Base-by-base conservation (phyloP, 2,888 invertebrate species). In the Drosophila seclusa region DNA sequence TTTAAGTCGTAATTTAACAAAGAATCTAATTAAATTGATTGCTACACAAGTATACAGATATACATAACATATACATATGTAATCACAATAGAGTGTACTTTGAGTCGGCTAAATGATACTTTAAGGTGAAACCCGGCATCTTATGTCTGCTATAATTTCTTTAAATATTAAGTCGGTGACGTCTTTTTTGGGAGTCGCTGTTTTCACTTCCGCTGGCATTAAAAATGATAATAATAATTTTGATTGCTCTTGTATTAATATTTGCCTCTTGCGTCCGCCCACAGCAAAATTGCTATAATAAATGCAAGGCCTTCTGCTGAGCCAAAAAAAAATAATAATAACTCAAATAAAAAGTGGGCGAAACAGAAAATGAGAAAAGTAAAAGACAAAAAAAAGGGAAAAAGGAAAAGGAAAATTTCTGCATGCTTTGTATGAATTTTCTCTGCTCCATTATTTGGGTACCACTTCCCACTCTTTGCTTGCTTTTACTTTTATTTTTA, bases 221-320 rank as follows among this genome's bases (percentile, higher is more conserved):
- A 65, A 73, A 66, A 77, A 71, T 71, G 73, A 64, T 32, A 68
- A 81, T 68, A 61, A 80, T 71, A 60, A 78, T 68, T 68, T 63
- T 69, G 79, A 79, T 79, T 80, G 69, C 76, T 59, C 60, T 73
- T 67, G 60, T 80, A 67, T 76, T 67, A 76, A 73, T 73, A 80
- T 76, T 80, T 68, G 49, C 45, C 54, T 29, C 49, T 27, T 34
- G 34, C 65, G 48, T 42, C 60, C 55, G 53, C 50, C 59, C 49
- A 48, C 34, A 54, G 36, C 58, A 16, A 48, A 32, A 53, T 55
- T 48, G 61, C 42, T 42, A 52, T 76, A 71, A 63, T 76, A 63
- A 76, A 76, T 66, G 59, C 76, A 76, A 49, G 48, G 32, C 55
- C 71, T 45, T 70, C 31, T 38, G 32, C 40, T 13, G 1, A n/a